A percentile compares a stretch with the other conserved stretches of the same genome.
These are phyloP conservation scores for Tortricodes alternella DNA, from an alignment of 2,888 invertebrate species.

Conservation along the genomic window DNA sequence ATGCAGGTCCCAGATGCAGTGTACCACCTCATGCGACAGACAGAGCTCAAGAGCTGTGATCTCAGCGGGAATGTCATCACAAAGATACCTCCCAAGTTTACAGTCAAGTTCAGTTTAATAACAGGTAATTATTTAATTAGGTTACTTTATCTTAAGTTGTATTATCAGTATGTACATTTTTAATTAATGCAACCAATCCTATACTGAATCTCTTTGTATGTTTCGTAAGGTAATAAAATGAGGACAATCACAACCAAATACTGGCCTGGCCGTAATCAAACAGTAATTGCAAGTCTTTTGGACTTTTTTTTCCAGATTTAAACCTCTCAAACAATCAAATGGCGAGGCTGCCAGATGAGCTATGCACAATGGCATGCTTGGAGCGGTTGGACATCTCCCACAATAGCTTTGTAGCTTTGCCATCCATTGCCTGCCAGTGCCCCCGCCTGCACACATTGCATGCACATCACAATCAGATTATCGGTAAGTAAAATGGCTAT, in stretches of 20 bases:
- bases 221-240: too few relatives aligned
- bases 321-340: slow-evolving; percentile 95
- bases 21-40: slow-evolving; percentile 95
- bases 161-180: too few relatives aligned
- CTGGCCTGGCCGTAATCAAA: too few relatives aligned
- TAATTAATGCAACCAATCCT: too few relatives aligned
- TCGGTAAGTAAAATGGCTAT: slow-evolving; percentile 87
- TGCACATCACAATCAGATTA: slow-evolving; percentile 94
- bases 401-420: slow-evolving; percentile 92
- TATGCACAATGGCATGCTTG: slow-evolving; percentile 89
- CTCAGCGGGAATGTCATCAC: slow-evolving; percentile 95
- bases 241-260: too few relatives aligned
- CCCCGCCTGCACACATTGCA: slow-evolving; percentile 90
- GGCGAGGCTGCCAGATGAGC: slow-evolving; percentile 93
- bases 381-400: slow-evolving; percentile 92
- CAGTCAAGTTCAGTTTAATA: slow-evolving; percentile 93
- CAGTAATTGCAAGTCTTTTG: too few relatives aligned
- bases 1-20: slow-evolving; percentile 98
- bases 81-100: slow-evolving; percentile 94
- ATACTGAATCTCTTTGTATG: too few relatives aligned
- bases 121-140: too few relatives aligned
- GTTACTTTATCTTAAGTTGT: too few relatives aligned
- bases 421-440: slow-evolving; percentile 91
- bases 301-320: slow-evolving; percentile 87
- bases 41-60: slow-evolving; percentile 93